Base-by-base conservation (phyloP, 2,797 vertebrate genomes). In the Phrynocephalus vlangalii region DNA sequence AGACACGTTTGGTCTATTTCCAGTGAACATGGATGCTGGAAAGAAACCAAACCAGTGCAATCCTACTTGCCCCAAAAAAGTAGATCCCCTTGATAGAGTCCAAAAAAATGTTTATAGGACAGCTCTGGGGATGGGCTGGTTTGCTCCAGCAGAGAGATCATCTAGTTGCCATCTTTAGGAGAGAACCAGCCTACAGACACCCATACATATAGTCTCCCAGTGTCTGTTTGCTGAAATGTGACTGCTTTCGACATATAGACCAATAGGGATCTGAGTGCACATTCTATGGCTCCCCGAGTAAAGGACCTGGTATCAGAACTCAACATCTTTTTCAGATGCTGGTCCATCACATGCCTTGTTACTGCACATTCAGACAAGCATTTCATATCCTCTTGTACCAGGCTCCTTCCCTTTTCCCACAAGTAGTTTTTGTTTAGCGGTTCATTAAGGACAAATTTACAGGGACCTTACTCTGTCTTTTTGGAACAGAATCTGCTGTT, bases 371-470 rank as follows among this genome's bases (percentile, higher is more conserved):
- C 78, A 66, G 33, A 63, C 44, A 73, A 73, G 26, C 4, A 4
- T 33, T 79, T 33, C 66, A 60, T n/a, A 56, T 67, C 67, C n/a
- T 67, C 90, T 76, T 89, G 72, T 83, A 78, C 89, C 89, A 95
- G 91, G 93, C 87, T 87, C 79, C 77, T 86, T 89, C 91, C 92
- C 87, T 82, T n/a, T 85, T 93, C 87, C 85, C 87, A 90, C 92
- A 93, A 93, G 79, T 72, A 86, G 16, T 91, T 91, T 90, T 86
- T 88, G 88, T 93, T 93, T 60, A 91, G 82, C 87, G 76, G 91
- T 94, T 94, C 89, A 86, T 95, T 92, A 92, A 92, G 90, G 90
- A 90, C 92, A 89, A 93, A 91, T 89, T 95, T 93, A 90, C 89
- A 93, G 95, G 92, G 94, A 94, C 93, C 94, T 89, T 86, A 89